phyloP scores from a whole-genome alignment of 2,888 invertebrate species.

The Uropetala carovei region DNA sequence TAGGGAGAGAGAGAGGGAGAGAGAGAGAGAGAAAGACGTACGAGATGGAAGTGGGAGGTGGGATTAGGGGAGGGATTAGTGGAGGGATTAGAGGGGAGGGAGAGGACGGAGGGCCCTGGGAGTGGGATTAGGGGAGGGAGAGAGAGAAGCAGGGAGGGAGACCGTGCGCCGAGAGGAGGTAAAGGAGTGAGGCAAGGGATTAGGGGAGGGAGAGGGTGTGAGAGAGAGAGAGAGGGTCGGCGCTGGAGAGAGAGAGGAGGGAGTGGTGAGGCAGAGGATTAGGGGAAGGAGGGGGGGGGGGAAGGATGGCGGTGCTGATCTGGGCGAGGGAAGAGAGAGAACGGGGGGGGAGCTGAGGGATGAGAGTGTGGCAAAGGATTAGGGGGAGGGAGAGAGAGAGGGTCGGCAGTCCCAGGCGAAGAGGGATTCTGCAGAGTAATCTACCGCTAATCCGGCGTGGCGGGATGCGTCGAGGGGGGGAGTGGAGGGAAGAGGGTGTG shows the following conservation, averaged over 20 bases:
- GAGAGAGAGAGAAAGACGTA: background rate
- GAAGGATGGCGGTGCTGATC: no score
- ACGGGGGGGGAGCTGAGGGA: constrained; percentile 12
- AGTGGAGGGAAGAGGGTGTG: constrained; percentile 22
- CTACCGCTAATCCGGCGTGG: constrained; percentile 65
- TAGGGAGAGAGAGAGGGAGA: background rate
- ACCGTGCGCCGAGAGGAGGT: background rate
- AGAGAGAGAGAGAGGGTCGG: background rate
- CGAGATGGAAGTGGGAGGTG: constrained; percentile 21
- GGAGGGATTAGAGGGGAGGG: background rate
- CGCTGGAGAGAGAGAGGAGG: background rate
- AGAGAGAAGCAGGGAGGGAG: background rate
- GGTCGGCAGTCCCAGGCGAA: constrained; percentile 20
- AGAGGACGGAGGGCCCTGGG: constrained; percentile 27
- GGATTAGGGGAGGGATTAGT: background rate
- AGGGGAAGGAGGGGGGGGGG: constrained; percentile 31
- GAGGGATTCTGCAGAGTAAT: constrained; percentile 65
- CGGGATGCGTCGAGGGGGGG: constrained; percentile 58
- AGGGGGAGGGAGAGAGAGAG: constrained; percentile 62
- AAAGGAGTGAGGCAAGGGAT: background rate
- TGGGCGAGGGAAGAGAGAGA: background rate
- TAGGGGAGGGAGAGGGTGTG: constrained; percentile 9
- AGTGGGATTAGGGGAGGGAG: constrained; percentile 20
- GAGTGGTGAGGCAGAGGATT: background rate
- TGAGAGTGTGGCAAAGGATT: constrained; percentile 64